phyloP scores from a whole-genome alignment of 2,888 invertebrate species.

The Orthonychiurus folsomi region DNA sequence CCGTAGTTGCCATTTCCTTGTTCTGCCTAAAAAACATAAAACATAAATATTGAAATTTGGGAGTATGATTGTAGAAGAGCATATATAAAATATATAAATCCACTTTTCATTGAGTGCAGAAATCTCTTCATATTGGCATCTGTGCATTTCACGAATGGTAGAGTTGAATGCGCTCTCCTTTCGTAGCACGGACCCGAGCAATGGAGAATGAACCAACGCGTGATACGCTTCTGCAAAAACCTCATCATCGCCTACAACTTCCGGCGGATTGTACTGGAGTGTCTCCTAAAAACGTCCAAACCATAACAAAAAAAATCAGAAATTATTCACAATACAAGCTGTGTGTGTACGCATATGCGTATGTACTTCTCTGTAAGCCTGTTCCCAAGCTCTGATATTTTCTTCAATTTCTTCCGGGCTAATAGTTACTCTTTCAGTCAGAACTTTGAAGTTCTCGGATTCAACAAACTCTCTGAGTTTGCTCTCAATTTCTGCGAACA shows the following conservation, averaged over 20 bases:
- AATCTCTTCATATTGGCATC: slow-evolving; percentile 64
- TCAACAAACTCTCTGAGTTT: slow-evolving; percentile 57
- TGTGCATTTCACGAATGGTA: slow-evolving; percentile 62
- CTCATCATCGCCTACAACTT: slow-evolving; percentile 74
- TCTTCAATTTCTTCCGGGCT: slow-evolving; percentile 63
- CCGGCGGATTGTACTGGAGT: slow-evolving; percentile 69
- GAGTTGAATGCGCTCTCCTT: slow-evolving; percentile 79
- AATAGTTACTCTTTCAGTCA: slow-evolving; percentile 57
- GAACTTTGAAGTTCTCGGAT: slow-evolving; percentile 57
- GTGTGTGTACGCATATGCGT: no score
- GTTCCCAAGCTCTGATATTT: slow-evolving; percentile 69
- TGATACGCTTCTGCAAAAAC: slow-evolving; percentile 79
- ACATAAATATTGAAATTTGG: slow-evolving; percentile 16
- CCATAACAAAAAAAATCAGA: slow-evolving; percentile 2
- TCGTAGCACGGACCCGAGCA: slow-evolving; percentile 75
- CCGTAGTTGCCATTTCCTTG: slow-evolving; percentile 78
- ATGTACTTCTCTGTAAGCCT: slow-evolving; percentile 58
- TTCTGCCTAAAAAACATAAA: slow-evolving; percentile 55
- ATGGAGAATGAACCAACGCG: slow-evolving; percentile 70
- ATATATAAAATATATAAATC: slow-evolving; percentile 21
- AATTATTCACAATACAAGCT: not conserved
- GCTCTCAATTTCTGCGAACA: slow-evolving; percentile 55
- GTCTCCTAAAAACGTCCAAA: slow-evolving; percentile 54
- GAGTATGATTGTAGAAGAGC: not conserved
- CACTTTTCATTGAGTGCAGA: slow-evolving; percentile 58